These are phyloP conservation scores for Upupa epops DNA, from an alignment of 2,113 vertebrate genomes.

Conservation along the genomic window DNA sequence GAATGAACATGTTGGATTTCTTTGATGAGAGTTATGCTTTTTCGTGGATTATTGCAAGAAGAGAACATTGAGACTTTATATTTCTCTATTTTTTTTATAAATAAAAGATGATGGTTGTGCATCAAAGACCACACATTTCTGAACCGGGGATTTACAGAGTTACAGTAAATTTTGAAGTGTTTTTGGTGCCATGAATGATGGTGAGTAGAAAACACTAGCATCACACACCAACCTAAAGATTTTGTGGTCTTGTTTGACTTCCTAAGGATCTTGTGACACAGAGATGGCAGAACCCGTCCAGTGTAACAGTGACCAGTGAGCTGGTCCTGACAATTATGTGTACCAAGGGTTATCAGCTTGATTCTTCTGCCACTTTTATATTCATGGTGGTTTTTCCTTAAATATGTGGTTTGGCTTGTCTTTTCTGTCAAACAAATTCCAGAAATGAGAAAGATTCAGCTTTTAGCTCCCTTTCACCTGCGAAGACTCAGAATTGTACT, in stretches of 20 bases:
- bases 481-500: not conserved
- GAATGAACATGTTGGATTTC: not conserved
- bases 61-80: not conserved
- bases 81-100: not conserved
- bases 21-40: not conserved
- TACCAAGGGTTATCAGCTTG: not conserved
- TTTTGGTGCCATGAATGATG: not conserved
- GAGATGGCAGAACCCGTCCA: not conserved
- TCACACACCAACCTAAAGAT: not conserved
- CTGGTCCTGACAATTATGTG: not conserved
- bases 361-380: not conserved
- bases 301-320: not conserved
- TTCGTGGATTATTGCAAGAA: not conserved
- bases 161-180: not conserved
- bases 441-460: not conserved
- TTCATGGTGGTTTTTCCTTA: not conserved
- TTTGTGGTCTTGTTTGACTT: not conserved
- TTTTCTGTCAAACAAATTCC: not conserved
- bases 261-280: not conserved
- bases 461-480: not conserved
- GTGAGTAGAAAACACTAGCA: not conserved
- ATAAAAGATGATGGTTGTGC: not conserved
- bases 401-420: not conserved
- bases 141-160: not conserved
- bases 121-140: not conserved